phyloP scores from a whole-genome alignment of 2,888 invertebrate species.

The Asteroscopus sphinx region DNA sequence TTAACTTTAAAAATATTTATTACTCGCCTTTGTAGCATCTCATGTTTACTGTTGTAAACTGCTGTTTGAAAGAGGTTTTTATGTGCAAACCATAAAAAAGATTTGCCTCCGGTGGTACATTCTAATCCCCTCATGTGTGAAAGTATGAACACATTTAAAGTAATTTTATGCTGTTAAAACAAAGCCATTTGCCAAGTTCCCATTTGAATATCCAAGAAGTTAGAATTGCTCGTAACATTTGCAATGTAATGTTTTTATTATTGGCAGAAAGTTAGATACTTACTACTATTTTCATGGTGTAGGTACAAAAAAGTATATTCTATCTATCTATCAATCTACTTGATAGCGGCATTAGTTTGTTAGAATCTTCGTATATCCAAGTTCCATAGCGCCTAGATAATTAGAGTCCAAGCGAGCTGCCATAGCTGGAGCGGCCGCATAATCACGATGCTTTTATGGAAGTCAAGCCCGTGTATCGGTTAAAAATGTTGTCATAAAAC shows the following conservation, averaged over 20 bases:
- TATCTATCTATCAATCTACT: too few species aligned
- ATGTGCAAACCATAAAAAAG: slow-evolving; percentile 33
- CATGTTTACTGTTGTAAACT: slow-evolving; percentile 22
- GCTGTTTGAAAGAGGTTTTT: slow-evolving; percentile 30
- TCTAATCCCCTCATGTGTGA: slow-evolving; percentile 25
- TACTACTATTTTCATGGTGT: too few species aligned
- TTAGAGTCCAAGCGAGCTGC: slow-evolving; percentile 80
- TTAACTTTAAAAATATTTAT: slow-evolving; percentile 44
- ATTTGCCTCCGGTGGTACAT: slow-evolving; percentile 17
- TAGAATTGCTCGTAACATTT: slow-evolving; percentile 36
- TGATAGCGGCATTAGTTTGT: slow-evolving; percentile 48
- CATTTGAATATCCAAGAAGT: slow-evolving; percentile 24
- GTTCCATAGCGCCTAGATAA: slow-evolving; percentile 81
- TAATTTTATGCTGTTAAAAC: slow-evolving; percentile 14
- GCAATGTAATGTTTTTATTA: slow-evolving; percentile 56
- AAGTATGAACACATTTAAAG: slow-evolving; percentile 23
- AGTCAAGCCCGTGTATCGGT: slow-evolving; percentile 77
- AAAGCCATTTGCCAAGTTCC: slow-evolving; percentile 29
- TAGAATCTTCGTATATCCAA: slow-evolving; percentile 76
- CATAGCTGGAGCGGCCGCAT: slow-evolving; percentile 83
- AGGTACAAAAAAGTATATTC: too few species aligned
- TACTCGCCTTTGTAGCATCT: slow-evolving; percentile 19
- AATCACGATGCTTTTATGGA: slow-evolving; percentile 82
- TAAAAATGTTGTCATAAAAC: slow-evolving; percentile 87
- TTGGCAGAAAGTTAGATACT: slow-evolving; percentile 30